Conservation (phyloP, 2,113 vertebrate species). For the Lethenteron reissneri region DNA sequence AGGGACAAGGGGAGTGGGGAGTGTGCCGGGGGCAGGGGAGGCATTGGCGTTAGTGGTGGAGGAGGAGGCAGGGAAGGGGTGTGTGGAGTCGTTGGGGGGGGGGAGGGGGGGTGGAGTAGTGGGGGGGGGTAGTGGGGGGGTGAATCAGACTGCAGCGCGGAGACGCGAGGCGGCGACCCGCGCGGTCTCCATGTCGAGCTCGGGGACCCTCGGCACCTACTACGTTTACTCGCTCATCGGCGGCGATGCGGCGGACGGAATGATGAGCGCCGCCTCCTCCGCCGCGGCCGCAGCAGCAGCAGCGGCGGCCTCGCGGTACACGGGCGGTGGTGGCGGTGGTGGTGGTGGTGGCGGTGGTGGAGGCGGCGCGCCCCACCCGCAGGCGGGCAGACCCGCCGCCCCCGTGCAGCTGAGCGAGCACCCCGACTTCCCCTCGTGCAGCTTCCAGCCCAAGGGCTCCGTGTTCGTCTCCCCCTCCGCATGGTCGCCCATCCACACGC, state of each 20-base stretch:
- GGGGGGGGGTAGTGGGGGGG: too few species aligned
- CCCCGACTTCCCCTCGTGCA: slow-evolving; percentile 56
- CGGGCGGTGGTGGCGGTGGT: not conserved
- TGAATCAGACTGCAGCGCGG: not conserved
- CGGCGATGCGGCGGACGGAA: slow-evolving; percentile 47
- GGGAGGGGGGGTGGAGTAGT: too few species aligned
- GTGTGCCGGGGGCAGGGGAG: too few species aligned
- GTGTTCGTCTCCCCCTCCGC: slow-evolving; percentile 41
- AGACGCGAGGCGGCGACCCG: not conserved
- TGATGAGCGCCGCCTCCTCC: slow-evolving; percentile 12
- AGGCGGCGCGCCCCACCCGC: not conserved
- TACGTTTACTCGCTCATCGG: slow-evolving; percentile 81
- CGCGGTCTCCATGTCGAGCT: slow-evolving; percentile 50
- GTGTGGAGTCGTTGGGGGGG: too few species aligned
- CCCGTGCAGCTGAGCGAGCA: slow-evolving; percentile 45
- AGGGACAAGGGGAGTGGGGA: too few species aligned
- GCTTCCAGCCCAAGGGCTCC: slow-evolving; percentile 64
- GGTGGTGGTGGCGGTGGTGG: not conserved
- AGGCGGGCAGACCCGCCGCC: slow-evolving; percentile 16
- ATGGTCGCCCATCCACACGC: slow-evolving; percentile 61
- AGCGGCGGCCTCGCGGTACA: not conserved
- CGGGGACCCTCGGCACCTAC: slow-evolving; percentile 73
- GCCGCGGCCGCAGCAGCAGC: too few species aligned
- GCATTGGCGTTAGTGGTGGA: too few species aligned
- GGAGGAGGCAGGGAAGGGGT: too few species aligned